Percentiles rank a stretch among this genome's conserved stretches.
Evolutionary conservation across 2,888 invertebrate genomes (phyloP).

Genomic region (Galeopsomyia nigrocyanea): DNA sequence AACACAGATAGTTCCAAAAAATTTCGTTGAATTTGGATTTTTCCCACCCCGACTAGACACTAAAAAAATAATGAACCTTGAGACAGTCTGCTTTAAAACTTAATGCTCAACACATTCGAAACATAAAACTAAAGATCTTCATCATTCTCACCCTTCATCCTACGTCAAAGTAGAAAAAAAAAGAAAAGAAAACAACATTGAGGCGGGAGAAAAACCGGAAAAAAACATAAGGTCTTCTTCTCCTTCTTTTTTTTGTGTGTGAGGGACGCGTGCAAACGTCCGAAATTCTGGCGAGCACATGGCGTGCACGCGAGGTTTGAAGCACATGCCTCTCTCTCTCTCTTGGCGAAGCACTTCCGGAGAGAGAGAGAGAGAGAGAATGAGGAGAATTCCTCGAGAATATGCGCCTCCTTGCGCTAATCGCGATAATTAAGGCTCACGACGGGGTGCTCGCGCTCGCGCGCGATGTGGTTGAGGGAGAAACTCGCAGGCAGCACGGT

Average conservation of each 20-base stretch:
- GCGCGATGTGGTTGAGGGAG: background rate
- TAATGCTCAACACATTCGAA: no score
- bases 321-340: no score
- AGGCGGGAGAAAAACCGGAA: no score
- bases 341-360: background rate
- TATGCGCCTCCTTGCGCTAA: slow-evolving; percentile 6
- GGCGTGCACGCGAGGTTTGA: background rate
- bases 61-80: no score
- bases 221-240: background rate
- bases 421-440: slow-evolving; percentile 25
- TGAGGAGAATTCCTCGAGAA: background rate
- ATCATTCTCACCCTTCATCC: no score
- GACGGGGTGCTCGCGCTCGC: background rate
- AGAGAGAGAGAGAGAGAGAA: background rate
- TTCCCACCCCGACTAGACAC: no score
- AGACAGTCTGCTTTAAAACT: no score
- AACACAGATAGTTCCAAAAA: no score
- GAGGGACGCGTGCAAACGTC: background rate
- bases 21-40: no score
- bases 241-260: background rate
- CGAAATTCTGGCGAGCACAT: slow-evolving; percentile 9
- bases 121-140: no score
- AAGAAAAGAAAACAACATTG: no score
- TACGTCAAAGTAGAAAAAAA: no score
- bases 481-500: background rate